These are phyloP conservation scores for Drosophila demipolita DNA, from an alignment of 2,888 invertebrate genomes.

Conservation along the genomic window DNA sequence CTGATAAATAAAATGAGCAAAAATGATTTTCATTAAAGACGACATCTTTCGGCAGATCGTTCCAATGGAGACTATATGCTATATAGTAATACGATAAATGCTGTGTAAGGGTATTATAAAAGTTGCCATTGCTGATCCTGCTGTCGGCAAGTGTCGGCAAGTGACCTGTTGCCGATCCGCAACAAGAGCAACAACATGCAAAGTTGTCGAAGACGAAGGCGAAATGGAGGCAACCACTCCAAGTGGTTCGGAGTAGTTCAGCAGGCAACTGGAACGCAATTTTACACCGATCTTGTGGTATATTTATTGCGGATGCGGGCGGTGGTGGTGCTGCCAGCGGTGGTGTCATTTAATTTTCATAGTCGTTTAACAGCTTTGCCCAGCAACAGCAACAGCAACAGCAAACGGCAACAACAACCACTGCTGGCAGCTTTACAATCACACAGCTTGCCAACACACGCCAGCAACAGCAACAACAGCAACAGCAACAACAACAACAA, in stretches of 20 bases:
- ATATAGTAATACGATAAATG: not conserved
- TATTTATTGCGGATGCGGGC: conserved; percentile 43
- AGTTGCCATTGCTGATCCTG: conserved; percentile 14
- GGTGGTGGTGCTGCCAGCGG: conserved; percentile 24
- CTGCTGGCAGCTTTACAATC: conserved; percentile 47
- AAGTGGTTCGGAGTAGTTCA: conserved; percentile 57
- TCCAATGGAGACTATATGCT: not conserved
- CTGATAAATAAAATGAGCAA: not conserved
- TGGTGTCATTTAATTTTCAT: conserved; percentile 59
- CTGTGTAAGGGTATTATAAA: not conserved
- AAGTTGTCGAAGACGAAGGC: conserved; percentile 13
- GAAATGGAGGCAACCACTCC: conserved; percentile 17
- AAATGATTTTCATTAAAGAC: not conserved
- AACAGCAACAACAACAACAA: conserved; percentile 3
- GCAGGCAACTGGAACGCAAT: conserved; percentile 64
- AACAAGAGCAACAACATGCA: conserved; percentile 23
- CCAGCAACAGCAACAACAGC: conserved; percentile 22
- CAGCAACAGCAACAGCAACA: conserved; percentile 32
- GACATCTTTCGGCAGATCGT: not conserved
- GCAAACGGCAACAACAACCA: conserved; percentile 24
- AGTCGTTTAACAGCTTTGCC: conserved; percentile 60
- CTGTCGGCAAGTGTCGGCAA: conserved; percentile 5
- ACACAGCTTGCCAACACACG: conserved; percentile 45
- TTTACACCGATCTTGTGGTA: conserved; percentile 54
- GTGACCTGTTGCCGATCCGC: conserved; percentile 27